Evolutionary conservation across 2,888 invertebrate species (phyloP).

Genomic region (Nebria brevicollis): DNA sequence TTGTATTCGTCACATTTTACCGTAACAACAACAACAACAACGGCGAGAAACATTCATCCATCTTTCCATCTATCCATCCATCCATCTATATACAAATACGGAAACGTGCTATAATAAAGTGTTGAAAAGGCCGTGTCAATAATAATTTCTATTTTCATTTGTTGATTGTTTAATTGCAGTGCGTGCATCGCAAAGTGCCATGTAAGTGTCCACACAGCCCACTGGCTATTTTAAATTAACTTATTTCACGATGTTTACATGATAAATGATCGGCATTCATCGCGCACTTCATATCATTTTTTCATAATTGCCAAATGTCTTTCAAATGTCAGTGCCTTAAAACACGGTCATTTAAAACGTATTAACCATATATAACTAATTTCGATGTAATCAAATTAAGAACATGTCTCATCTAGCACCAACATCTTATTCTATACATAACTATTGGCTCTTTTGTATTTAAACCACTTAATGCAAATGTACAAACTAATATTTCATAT

Average conservation of each 20-base stretch:
- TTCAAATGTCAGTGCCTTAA: not conserved
- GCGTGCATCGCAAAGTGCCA: not conserved
- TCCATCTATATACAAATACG: not conserved
- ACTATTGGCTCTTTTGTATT: not conserved
- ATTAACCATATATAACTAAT: not conserved
- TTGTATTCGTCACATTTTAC: not conserved
- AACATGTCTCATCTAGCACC: no score
- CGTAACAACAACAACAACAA: not conserved
- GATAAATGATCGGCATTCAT: not conserved
- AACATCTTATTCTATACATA: no score
- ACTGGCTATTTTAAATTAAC: not conserved
- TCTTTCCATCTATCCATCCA: no score
- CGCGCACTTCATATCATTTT: not conserved
- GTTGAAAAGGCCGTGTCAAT: slow-evolving; percentile 1
- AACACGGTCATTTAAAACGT: not conserved
- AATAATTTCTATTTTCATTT: not conserved
- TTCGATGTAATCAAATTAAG: no score
- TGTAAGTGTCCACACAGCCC: not conserved
- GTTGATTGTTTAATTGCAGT: not conserved
- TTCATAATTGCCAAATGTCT: not conserved
- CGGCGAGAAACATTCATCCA: no score
- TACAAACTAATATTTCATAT: not conserved
- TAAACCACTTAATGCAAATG: not conserved
- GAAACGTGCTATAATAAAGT: not conserved
- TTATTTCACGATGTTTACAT: not conserved